phyloP scores from a whole-genome alignment of 2,113 vertebrate species.

The Trematocara variabile region DNA sequence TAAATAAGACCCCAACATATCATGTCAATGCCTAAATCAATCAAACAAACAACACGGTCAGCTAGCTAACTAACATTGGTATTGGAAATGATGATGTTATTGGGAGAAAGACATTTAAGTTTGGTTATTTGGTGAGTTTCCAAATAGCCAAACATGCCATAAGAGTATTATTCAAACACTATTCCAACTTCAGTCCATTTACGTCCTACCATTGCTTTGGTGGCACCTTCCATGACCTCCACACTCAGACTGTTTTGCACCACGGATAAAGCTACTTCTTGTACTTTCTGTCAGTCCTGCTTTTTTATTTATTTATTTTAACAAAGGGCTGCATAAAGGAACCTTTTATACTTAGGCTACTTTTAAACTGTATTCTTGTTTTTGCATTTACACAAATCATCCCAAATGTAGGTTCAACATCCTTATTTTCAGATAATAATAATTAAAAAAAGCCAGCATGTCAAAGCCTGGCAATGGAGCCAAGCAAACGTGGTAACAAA shows the following conservation, averaged over 20 bases:
- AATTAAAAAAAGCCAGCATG: not conserved
- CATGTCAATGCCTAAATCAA: not conserved
- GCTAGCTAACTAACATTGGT: not conserved
- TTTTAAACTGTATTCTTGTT: not conserved
- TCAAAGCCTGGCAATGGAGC: not conserved
- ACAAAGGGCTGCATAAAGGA: not conserved
- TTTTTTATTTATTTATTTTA: not conserved
- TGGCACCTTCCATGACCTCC: not conserved
- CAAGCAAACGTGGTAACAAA: not conserved
- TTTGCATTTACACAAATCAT: not conserved
- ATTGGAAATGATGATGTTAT: not conserved
- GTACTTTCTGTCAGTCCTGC: not conserved
- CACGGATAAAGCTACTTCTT: not conserved
- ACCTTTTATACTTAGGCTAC: not conserved
- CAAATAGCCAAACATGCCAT: not conserved
- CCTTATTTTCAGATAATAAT: not conserved
- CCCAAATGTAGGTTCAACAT: not conserved
- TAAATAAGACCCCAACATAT: not conserved
- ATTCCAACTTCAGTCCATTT: not conserved
- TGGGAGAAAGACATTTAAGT: fast-evolving
- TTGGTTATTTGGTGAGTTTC: not conserved
- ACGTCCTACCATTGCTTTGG: not conserved
- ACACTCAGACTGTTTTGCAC: not conserved
- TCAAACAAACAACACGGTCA: not conserved
- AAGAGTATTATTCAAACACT: not conserved